Conservation (phyloP, 2,888 invertebrate genomes). For the Temnothorax ravouxi region DNA sequence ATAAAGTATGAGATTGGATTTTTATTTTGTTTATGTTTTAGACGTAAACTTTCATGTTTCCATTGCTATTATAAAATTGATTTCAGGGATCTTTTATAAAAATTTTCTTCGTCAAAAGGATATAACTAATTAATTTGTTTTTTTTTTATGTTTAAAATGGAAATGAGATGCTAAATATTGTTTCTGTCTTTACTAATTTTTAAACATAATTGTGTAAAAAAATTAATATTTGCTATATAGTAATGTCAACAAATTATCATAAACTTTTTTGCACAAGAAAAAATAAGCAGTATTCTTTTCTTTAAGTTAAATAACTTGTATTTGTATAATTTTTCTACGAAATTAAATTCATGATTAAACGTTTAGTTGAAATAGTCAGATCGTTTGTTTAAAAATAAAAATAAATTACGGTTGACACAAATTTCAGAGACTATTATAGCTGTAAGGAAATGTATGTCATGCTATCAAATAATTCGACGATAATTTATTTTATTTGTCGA, state of each 20-base stretch:
- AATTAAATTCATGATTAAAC: not conserved
- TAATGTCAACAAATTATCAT: not conserved
- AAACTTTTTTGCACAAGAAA: not conserved
- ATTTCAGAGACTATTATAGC: too few species aligned
- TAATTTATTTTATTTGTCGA: not conserved
- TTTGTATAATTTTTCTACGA: not conserved
- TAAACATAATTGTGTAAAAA: not conserved
- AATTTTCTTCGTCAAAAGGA: not conserved
- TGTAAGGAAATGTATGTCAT: too few species aligned
- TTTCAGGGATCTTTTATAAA: not conserved
- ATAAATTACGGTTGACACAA: not conserved
- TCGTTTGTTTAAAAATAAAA: not conserved
- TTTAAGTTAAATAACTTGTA: not conserved
- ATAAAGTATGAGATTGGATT: not conserved
- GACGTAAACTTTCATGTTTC: not conserved
- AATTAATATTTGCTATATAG: not conserved
- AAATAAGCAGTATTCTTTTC: not conserved
- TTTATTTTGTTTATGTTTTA: not conserved
- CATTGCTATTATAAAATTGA: not conserved
- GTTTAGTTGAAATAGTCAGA: not conserved
- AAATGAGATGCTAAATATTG: not conserved
- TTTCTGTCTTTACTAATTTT: not conserved
- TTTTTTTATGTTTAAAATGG: not conserved
- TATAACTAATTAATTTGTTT: not conserved
- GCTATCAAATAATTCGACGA: too few species aligned